These are phyloP conservation scores for Drosophila subpulchrella DNA, from an alignment of 1,140 invertebrate species.

Conservation along the genomic window DNA sequence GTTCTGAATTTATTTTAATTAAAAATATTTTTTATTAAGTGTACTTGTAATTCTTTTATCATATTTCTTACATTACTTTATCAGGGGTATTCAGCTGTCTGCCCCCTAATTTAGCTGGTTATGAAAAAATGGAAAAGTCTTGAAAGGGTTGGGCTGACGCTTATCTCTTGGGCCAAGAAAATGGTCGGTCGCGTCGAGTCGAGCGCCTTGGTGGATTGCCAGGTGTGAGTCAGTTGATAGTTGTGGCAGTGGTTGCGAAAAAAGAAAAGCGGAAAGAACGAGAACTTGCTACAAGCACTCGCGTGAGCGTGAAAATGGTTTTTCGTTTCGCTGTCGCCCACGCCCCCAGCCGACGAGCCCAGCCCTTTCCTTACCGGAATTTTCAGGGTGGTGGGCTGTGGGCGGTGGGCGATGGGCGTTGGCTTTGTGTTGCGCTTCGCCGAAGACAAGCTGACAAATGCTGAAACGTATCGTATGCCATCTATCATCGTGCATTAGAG, in stretches of 20 bases:
- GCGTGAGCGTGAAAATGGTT: slow-evolving; percentile 82
- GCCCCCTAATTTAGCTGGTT: background rate
- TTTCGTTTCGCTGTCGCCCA: slow-evolving; percentile 66
- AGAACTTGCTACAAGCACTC: slow-evolving; percentile 75
- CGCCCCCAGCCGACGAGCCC: background rate
- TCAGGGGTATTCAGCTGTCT: slow-evolving; percentile 3
- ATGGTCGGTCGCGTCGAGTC: slow-evolving; percentile 26
- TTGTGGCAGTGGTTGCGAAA: slow-evolving; percentile 49
- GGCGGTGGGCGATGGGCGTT: slow-evolving; percentile 64
- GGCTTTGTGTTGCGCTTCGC: slow-evolving; percentile 78
- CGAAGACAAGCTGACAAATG: slow-evolving; percentile 82
- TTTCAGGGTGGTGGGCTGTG: slow-evolving; percentile 25
- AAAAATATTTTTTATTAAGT: no score
- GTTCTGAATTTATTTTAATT: no score
- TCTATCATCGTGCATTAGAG: slow-evolving; percentile 82
- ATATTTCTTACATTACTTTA: background rate
- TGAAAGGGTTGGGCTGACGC: slow-evolving; percentile 47
- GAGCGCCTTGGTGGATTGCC: slow-evolving; percentile 49
- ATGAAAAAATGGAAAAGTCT: slow-evolving; percentile 45
- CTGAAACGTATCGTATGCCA: slow-evolving; percentile 82
- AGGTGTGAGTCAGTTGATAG: slow-evolving; percentile 77
- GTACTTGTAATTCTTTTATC: no score
- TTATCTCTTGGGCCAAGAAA: slow-evolving; percentile 55
- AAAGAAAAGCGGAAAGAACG: slow-evolving; percentile 45
- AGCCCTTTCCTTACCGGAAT: background rate